phyloP scores from a whole-genome alignment of 1,140 invertebrate species.

The Diorhabda carinulata region DNA sequence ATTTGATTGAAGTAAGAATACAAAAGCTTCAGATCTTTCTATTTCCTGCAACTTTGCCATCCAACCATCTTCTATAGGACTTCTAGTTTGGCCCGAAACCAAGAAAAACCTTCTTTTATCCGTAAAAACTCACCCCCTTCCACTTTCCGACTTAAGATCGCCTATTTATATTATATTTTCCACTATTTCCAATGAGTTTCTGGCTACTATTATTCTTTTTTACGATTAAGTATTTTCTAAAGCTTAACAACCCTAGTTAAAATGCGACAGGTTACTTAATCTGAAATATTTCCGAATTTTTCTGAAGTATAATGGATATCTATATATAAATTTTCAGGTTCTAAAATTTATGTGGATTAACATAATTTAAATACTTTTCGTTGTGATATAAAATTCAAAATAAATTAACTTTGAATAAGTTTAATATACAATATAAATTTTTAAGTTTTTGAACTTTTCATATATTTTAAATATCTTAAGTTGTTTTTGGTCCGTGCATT shows the following conservation, averaged over 20 bases:
- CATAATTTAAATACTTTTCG: neutral
- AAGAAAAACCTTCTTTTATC: too few relatives aligned
- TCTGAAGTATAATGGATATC: neutral
- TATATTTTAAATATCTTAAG: neutral
- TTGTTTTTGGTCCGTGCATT: neutral
- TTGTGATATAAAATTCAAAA: neutral
- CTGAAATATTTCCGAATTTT: neutral
- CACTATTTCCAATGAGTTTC: neutral
- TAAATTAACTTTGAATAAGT: neutral
- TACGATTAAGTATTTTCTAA: neutral
- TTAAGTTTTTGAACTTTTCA: slow-evolving; percentile 1
- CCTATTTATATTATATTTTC: too few relatives aligned
- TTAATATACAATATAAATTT: neutral
- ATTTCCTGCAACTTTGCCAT: too few relatives aligned
- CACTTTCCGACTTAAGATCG: too few relatives aligned
- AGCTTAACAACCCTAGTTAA: too few relatives aligned
- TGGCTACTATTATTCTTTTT: neutral
- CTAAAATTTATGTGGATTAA: neutral
- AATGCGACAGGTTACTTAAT: neutral
- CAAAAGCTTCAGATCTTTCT: too few relatives aligned
- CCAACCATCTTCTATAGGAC: too few relatives aligned
- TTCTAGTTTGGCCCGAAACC: too few relatives aligned
- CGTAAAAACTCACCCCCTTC: too few relatives aligned
- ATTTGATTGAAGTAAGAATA: too few relatives aligned
- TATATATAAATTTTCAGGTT: neutral